Evolutionary conservation across 2,888 invertebrate genomes (phyloP).

Genomic region (Ectemnius lituratus): DNA sequence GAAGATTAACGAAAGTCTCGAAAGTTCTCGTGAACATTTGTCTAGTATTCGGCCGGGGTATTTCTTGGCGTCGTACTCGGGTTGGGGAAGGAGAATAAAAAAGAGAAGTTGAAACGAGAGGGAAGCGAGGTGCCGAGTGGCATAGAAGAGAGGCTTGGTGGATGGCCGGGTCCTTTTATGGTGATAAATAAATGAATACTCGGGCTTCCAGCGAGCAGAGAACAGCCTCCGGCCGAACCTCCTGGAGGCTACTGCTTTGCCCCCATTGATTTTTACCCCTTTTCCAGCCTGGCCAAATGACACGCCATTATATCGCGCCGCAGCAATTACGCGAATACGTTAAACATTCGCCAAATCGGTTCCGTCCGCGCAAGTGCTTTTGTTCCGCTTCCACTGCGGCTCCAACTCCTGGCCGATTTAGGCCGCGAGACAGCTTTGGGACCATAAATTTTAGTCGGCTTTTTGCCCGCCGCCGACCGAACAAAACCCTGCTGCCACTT

Average conservation of each 20-base stretch:
- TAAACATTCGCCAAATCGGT: conserved; percentile 40
- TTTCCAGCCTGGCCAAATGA: conserved; percentile 28
- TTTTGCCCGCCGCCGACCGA: conserved; percentile 3
- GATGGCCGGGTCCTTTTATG: conserved; percentile 42
- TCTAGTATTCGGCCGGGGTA: conserved; percentile 34
- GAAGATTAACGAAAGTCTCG: conserved; percentile 50
- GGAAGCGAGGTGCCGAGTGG: conserved; percentile 10
- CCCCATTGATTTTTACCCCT: conserved; percentile 50
- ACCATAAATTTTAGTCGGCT: conserved; percentile 21
- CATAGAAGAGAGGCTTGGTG: conserved; percentile 3
- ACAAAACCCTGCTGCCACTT: conserved; percentile 14
- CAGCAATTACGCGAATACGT: conserved; percentile 39
- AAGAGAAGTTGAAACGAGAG: conserved; percentile 13
- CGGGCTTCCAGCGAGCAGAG: conserved; percentile 24
- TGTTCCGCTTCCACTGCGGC: conserved; percentile 12
- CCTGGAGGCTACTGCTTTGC: conserved; percentile 7
- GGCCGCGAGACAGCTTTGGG: neutral
- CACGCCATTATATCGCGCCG: conserved; percentile 27
- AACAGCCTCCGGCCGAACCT: conserved; percentile 28
- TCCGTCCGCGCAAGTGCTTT: conserved; percentile 19
- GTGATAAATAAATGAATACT: conserved; percentile 54
- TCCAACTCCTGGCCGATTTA: neutral
- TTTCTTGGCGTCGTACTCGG: conserved; percentile 16
- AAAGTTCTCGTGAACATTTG: conserved; percentile 46
- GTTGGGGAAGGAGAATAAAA: neutral